phyloP scores from a whole-genome alignment of 2,113 vertebrate genomes.

The Tragulus kanchil region DNA sequence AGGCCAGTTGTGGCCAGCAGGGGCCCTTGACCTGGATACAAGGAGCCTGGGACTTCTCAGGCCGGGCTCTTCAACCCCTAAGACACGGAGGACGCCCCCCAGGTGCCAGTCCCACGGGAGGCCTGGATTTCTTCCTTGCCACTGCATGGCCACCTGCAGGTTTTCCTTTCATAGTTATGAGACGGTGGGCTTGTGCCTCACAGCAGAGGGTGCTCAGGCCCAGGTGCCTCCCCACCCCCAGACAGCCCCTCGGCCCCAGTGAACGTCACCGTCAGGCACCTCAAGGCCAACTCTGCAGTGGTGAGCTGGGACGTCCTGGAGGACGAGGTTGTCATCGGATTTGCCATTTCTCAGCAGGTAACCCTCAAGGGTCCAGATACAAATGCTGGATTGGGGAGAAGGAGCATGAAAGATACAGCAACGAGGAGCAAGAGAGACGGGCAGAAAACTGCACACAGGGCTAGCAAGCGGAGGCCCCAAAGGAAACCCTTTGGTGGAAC shows the following conservation, averaged over 20 bases:
- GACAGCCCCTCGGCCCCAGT: slow-evolving; percentile 96
- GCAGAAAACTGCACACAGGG: background rate
- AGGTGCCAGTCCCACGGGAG: background rate
- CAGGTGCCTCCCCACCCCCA: slow-evolving; percentile 84
- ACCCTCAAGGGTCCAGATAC: background rate
- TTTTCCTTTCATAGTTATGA: background rate
- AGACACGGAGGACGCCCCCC: background rate
- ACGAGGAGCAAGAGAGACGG: background rate
- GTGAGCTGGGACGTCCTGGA: slow-evolving; percentile 98
- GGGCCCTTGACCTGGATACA: background rate
- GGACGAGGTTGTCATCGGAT: slow-evolving; percentile 97
- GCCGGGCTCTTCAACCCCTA: background rate
- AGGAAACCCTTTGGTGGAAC: background rate
- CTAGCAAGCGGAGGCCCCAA: background rate
- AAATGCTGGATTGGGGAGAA: background rate
- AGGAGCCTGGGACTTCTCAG: background rate
- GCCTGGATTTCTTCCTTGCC: background rate
- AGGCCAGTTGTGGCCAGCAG: background rate
- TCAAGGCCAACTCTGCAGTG: slow-evolving; percentile 96
- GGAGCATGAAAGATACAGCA: background rate
- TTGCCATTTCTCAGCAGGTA: slow-evolving; percentile 98
- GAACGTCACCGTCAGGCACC: slow-evolving; percentile 96
- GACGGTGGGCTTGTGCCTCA: background rate
- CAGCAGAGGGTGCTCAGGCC: slow-evolving; percentile 13
- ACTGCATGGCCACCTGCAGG: background rate